Base-by-base conservation (phyloP, 2,113 vertebrate species). In the Manacus vitellinus region DNA sequence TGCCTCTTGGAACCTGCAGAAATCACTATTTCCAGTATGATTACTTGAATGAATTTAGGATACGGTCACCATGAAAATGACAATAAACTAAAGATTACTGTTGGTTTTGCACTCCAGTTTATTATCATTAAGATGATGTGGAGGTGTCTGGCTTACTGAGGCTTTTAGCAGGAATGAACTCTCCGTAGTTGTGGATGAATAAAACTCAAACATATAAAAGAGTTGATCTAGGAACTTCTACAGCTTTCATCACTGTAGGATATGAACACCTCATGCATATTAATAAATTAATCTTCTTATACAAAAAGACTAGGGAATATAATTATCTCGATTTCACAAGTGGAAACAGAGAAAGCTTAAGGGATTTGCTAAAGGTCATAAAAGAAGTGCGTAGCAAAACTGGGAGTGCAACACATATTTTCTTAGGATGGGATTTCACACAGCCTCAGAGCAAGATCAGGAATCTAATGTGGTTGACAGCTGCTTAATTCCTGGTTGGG, bases 201-300 rank as follows among this genome's bases (percentile, higher is more conserved):
- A 65, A 88, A 94, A 68, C 10, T 46, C 55, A 95, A 88, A 76
- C 8, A 31, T 39, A 47, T 28, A n/a, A 58, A 89, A 71, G 14
- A 55, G 14, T 39, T 43, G 27, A 52, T 76, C 89, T 65, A 59
- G 58, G 71, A 89, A 58, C n/a, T 77, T 92, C 63, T n/a, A 17
- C 59, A 23, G 16, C 56, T 87, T 95, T 92, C 71, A 79, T 83
- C 71, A 72, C 39, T 65, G n/a, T 76, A 54, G 31, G 28, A 39
- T 76, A 72, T 66, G 15, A 83, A 61, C 25, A 76, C 49, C 85
- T 94, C 62, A 88, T 90, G 74, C 74, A 92, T 88, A 73, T 85
- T 88, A 92, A 92, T 88, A 83, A 85, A 88, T 79, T 56, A 85
- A 66, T 94, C 63, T 76, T 93, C 82, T 66, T 41, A 33, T 79